These are phyloP conservation scores for Hecatera dysodea DNA, from an alignment of 2,888 invertebrate species.

Conservation along the genomic window DNA sequence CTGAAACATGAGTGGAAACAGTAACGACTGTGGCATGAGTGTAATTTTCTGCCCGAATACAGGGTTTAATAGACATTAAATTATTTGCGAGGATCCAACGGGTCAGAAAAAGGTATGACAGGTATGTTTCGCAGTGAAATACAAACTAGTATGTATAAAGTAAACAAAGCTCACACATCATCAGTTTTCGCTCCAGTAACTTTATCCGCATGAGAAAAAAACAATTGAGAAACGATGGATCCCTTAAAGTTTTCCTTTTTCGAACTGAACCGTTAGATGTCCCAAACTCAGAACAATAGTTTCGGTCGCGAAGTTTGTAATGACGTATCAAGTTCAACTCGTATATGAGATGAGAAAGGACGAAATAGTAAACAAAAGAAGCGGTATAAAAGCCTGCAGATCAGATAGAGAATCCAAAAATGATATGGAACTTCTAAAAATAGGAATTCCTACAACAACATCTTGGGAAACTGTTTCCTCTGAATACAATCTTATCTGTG, in stretches of 20 bases:
- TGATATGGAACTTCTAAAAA: not conserved
- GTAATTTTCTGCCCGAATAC: conserved; percentile 35
- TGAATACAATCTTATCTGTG: conserved; percentile 19
- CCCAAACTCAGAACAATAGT: conserved; percentile 9
- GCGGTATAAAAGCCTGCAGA: not conserved
- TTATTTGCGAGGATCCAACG: not conserved
- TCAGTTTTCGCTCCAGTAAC: not conserved
- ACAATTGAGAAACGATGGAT: conserved; percentile 10
- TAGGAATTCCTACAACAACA: too few relatives aligned
- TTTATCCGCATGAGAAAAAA: conserved; percentile 21
- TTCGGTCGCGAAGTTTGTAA: not conserved
- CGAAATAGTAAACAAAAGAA: conserved; percentile 1
- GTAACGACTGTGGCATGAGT: conserved; percentile 11
- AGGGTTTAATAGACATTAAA: not conserved
- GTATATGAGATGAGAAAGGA: not conserved
- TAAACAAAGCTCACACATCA: not conserved
- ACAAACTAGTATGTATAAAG: not conserved
- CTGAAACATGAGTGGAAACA: conserved; percentile 7
- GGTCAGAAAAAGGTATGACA: conserved; percentile 17
- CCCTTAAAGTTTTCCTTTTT: not conserved
- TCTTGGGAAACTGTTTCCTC: too few relatives aligned
- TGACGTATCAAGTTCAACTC: not conserved
- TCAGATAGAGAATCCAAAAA: not conserved
- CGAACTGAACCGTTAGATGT: not conserved
- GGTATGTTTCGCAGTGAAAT: not conserved